These are phyloP conservation scores for Lucilia cuprina DNA, from an alignment of 1,140 invertebrate species.

Conservation along the genomic window DNA sequence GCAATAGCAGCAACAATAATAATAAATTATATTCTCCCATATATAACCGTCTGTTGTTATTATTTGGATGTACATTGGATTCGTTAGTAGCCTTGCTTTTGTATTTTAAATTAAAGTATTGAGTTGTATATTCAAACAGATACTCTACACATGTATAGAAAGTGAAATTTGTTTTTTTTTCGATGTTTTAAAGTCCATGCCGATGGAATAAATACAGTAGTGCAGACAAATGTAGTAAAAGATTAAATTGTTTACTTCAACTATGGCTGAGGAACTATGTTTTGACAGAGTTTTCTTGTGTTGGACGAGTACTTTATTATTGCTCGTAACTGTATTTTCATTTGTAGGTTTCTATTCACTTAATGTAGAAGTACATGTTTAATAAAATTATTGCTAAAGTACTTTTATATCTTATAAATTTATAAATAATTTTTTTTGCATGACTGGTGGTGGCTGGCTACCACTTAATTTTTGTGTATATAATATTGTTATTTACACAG, in stretches of 20 bases:
- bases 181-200: background rate
- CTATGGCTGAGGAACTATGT: no score
- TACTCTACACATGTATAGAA: background rate
- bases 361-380: no score
- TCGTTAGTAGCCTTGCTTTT: background rate
- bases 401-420: background rate
- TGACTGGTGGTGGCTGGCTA: background rate
- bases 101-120: background rate
- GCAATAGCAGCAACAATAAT: background rate
- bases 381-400: no score
- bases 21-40: conserved; percentile 4
- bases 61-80: background rate
- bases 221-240: background rate
- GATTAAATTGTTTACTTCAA: no score
- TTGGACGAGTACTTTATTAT: no score
- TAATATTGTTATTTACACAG: background rate
- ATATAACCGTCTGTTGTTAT: background rate
- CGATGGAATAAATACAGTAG: no score
- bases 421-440: background rate
- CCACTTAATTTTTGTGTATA: background rate
- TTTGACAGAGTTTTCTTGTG: no score
- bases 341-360: no score
- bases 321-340: no score
- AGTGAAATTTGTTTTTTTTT: background rate
- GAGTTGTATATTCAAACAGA: background rate